Evolutionary conservation across 2,888 invertebrate genomes (phyloP).

Genomic region (Nomada lathburiana): DNA sequence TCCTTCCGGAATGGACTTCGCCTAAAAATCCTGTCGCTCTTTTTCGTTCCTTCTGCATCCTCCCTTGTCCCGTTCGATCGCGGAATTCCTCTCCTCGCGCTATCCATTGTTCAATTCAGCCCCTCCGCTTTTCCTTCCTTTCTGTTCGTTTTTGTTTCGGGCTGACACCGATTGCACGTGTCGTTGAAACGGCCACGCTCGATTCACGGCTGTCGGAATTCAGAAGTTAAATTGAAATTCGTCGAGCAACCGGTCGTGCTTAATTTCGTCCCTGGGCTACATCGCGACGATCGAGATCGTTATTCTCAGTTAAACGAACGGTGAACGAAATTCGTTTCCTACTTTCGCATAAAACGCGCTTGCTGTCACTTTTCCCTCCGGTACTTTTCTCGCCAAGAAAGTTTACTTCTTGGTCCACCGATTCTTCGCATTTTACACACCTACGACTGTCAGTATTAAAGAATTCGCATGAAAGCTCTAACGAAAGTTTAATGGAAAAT

Average conservation of each 20-base stretch:
- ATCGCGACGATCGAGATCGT: constrained; percentile 15
- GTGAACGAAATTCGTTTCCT: background rate
- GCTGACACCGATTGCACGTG: constrained; percentile 21
- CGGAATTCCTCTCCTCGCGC: background rate
- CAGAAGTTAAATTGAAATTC: constrained; percentile 34
- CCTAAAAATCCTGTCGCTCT: background rate
- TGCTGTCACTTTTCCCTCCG: background rate
- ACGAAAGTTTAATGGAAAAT: background rate
- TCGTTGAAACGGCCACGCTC: constrained; percentile 30
- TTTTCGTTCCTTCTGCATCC: too few species aligned
- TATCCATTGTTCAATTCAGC: constrained; percentile 5
- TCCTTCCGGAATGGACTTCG: background rate
- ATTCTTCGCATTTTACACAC: too few species aligned
- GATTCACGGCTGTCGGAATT: constrained; percentile 23
- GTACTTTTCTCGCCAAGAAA: background rate
- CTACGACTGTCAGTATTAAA: background rate
- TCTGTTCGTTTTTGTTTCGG: background rate
- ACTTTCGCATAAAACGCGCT: background rate
- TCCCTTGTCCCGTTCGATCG: background rate
- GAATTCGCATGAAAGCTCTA: background rate
- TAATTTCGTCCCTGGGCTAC: constrained; percentile 10
- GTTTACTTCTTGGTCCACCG: background rate
- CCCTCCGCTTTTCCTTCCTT: background rate
- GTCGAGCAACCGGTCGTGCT: constrained; percentile 5
- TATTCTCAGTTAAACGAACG: constrained; percentile 20